Base-by-base conservation (phyloP, 2,888 invertebrate genomes). In the Hypomecis atomaria region DNA sequence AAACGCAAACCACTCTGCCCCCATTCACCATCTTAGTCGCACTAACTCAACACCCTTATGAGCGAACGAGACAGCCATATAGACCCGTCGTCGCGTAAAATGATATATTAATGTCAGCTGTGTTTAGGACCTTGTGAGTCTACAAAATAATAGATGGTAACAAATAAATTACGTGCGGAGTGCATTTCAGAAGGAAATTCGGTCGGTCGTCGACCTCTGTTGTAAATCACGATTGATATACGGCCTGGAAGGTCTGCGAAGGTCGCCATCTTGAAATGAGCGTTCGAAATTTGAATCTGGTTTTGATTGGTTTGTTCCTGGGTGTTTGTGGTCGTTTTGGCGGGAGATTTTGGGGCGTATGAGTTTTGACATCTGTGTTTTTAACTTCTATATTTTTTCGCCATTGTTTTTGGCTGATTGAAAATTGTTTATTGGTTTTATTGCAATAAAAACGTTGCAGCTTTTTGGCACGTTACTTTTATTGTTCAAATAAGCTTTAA, bases 91-190 rank as follows among this genome's bases (percentile, higher is more conserved):
- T 85, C 89, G 88, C 88, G 87, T 89, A 89, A 92, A 92, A 92
- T 92, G 92, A 92, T 92, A 92, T 92, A 92, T 92, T 89, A 90
- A 88, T 90, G 91, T 92, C 92, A 92, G 92, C 92, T 91, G 92
- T 89, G 90, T 91, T 92, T 92, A 92, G 92, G 90, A 90, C 92
- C 91, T 92, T 89, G 92, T 84, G 89, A 89, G 90, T 91, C 90
- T 91, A 90, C 92, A 90, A 90, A 91, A 91, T 92, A 92, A 92
- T 92, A 91, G 92, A 92, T 92, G 91, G 90, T 90, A 89, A 90
- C 89, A 91, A 89, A 91, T 92, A 92, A 92, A 92, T 92, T 90
- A 92, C 88, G 84, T 82, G 82, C 81, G 83, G 87, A 90, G 89
- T 92, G 92, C 92, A 92, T 90, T 90, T 90, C 89, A 87, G 87